Conservation (phyloP, 2,888 invertebrate genomes). For the Dastarcus helophoroides region DNA sequence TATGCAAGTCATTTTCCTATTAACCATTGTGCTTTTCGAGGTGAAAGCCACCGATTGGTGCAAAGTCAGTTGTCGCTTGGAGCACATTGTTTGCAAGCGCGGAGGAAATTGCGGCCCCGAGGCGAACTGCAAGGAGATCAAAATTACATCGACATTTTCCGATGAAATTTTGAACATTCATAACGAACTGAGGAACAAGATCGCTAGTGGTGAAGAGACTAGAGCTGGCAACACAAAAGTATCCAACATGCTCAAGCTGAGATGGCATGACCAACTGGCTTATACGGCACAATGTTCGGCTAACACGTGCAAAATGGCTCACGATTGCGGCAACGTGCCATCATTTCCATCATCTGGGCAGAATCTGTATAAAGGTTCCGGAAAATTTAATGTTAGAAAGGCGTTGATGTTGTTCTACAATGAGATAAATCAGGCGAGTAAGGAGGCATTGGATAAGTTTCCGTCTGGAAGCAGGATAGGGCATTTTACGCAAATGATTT, state of each 20-base stretch:
- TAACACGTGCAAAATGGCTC: constrained; percentile 3
- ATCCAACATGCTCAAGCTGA: constrained; percentile 8
- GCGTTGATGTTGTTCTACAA: too few species aligned
- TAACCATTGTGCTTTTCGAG: too few species aligned
- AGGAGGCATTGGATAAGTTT: too few species aligned
- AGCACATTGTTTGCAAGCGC: constrained; percentile 7
- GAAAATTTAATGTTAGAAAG: too few species aligned
- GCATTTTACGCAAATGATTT: constrained; percentile 10
- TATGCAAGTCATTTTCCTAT: too few species aligned
- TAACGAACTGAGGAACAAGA: constrained; percentile 7
- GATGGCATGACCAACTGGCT: constrained; percentile 9
- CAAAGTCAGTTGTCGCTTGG: neutral
- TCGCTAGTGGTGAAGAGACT: constrained; percentile 6
- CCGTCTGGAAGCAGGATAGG: too few species aligned
- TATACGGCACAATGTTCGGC: constrained; percentile 8
- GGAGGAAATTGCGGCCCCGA: constrained; percentile 5
- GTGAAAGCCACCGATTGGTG: constrained; percentile 5
- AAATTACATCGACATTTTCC: constrained; percentile 4
- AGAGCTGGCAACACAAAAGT: constrained; percentile 2
- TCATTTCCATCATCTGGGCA: constrained; percentile 3
- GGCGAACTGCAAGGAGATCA: constrained; percentile 1
- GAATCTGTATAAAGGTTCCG: constrained; percentile 3
- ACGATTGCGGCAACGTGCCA: constrained; percentile 8
- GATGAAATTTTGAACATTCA: constrained; percentile 7
- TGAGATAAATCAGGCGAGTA: too few species aligned